Conservation (phyloP, 2,888 invertebrate genomes). For the Synergus laeviventris region DNA sequence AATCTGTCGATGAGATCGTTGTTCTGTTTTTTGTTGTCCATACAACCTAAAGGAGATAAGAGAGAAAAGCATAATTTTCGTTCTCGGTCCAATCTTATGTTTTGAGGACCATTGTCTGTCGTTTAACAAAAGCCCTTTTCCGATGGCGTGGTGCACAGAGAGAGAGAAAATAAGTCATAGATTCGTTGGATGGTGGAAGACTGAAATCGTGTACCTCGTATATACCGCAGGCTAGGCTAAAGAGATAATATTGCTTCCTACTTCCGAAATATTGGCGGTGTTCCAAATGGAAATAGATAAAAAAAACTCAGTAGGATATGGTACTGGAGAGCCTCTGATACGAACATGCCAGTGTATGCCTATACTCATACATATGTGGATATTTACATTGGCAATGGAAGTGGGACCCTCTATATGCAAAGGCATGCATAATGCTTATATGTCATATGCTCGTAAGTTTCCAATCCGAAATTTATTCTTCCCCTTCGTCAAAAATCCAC, state of each 20-base stretch:
- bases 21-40: slow-evolving; percentile 24
- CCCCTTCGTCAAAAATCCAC: not conserved
- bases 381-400: not conserved
- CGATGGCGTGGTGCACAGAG: slow-evolving; percentile 47
- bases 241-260: slow-evolving; percentile 71
- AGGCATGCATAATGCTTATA: slow-evolving; percentile 24
- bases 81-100: slow-evolving; percentile 38
- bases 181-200: slow-evolving; percentile 44
- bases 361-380: slow-evolving; percentile 4
- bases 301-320: slow-evolving; percentile 59
- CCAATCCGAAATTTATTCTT: slow-evolving; percentile 20
- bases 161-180: slow-evolving; percentile 55
- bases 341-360: slow-evolving; percentile 6
- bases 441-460: slow-evolving; percentile 27
- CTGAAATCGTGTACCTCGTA: slow-evolving; percentile 47
- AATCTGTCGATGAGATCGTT: slow-evolving; percentile 26
- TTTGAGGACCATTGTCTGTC: slow-evolving; percentile 47
- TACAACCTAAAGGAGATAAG: slow-evolving; percentile 18
- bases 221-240: slow-evolving; percentile 61
- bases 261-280: slow-evolving; percentile 70
- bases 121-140: slow-evolving; percentile 54
- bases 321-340: slow-evolving; percentile 44
- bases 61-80: slow-evolving; percentile 30
- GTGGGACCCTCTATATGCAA: not conserved
- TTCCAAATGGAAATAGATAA: slow-evolving; percentile 74